Conservation (phyloP, 2,797 vertebrate genomes). For the Acanthornis magna region DNA sequence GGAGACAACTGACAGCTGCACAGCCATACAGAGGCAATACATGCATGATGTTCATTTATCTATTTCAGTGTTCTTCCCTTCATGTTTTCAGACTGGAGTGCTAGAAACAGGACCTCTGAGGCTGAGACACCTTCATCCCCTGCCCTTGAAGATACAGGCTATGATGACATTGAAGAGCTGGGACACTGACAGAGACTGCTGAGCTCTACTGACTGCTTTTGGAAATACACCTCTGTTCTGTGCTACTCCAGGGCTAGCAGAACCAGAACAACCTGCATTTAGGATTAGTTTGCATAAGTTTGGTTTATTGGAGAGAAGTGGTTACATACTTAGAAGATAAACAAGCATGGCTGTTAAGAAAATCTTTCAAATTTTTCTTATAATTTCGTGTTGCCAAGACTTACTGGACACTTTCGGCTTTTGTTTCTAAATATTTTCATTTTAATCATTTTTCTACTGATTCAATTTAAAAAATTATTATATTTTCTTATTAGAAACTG, state of each 20-base stretch:
- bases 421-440: not conserved
- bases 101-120: not conserved
- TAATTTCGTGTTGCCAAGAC: not conserved
- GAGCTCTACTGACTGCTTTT: not conserved
- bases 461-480: not conserved
- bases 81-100: constrained; percentile 7
- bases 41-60: not conserved
- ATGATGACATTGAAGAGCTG: constrained; percentile 19
- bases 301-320: not conserved
- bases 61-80: not conserved
- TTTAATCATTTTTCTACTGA: not conserved
- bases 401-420: not conserved
- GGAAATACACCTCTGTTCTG: not conserved
- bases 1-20: not conserved
- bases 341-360: not conserved
- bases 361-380: not conserved
- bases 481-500: not conserved
- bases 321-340: not conserved
- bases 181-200: not conserved
- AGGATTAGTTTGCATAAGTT: not conserved
- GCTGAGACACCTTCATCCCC: not conserved
- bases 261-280: not conserved
- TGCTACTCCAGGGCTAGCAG: not conserved
- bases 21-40: not conserved
- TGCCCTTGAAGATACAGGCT: not conserved